A percentile compares a stretch with the other conserved stretches of the same genome.
These are phyloP conservation scores for Lomographa bimaculata DNA, from an alignment of 2,888 invertebrate species.

Conservation along the genomic window DNA sequence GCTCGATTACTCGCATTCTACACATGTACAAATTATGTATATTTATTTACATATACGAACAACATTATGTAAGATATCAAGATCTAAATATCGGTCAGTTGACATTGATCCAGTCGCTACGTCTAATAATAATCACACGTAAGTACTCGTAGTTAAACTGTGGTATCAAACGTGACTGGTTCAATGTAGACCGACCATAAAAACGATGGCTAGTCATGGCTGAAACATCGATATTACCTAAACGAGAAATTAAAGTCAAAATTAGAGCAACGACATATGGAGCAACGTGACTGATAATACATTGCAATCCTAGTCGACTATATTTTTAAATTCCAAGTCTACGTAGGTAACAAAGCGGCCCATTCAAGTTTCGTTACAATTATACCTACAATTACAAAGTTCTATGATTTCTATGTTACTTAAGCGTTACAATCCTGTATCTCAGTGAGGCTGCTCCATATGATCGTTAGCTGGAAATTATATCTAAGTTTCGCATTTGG, in stretches of 20 bases:
- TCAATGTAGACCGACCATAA: conserved; percentile 19
- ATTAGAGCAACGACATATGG: conserved; percentile 10
- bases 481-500: conserved; percentile 26
- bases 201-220: conserved; percentile 25
- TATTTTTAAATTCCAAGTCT: conserved; percentile 9
- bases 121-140: too few relatives aligned
- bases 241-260: conserved; percentile 24
- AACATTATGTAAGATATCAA: conserved; percentile 44
- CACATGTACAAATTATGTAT: conserved; percentile 69
- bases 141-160: too few relatives aligned
- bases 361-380: neutral
- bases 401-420: neutral
- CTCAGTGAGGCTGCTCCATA: conserved; percentile 5
- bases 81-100: conserved; percentile 41
- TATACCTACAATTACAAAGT: neutral
- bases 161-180: conserved; percentile 11
- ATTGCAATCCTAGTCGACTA: conserved; percentile 1
- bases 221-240: conserved; percentile 28
- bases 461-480: conserved; percentile 14
- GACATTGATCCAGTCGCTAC: conserved; percentile 20
- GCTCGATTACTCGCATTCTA: conserved; percentile 73
- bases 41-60: conserved; percentile 64
- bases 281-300: conserved; percentile 5
- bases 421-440: neutral
- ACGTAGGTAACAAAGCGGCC: conserved; percentile 1